These are phyloP conservation scores for Dinoponera quadriceps DNA, from an alignment of 1,140 invertebrate species.

Conservation along the genomic window DNA sequence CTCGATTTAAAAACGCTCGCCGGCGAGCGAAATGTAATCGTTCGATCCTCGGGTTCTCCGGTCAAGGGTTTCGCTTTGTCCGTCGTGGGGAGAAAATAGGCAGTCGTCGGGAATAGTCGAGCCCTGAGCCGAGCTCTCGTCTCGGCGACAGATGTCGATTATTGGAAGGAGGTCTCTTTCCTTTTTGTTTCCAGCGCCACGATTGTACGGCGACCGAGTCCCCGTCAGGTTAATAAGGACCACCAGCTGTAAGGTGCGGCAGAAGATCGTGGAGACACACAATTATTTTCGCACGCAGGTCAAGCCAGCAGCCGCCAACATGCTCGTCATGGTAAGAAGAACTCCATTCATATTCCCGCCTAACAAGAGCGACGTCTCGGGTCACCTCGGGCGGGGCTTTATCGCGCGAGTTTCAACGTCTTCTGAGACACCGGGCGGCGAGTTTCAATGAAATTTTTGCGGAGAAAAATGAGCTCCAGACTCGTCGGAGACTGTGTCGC, in stretches of 20 bases:
- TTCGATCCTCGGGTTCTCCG: background rate
- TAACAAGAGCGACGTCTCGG: background rate
- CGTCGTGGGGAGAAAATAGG: background rate
- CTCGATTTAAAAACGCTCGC: background rate
- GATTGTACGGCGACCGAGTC: slow-evolving; percentile 87
- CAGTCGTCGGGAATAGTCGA: background rate
- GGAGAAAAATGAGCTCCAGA: background rate
- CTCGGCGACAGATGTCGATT: slow-evolving; percentile 65
- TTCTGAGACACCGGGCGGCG: background rate
- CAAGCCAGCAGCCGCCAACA: slow-evolving; percentile 91
- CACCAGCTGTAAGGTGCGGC: slow-evolving; percentile 87
- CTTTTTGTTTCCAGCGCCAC: slow-evolving; percentile 84
- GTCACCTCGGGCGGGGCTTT: background rate
- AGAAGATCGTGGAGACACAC: slow-evolving; percentile 91
- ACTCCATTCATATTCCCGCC: slow-evolving; percentile 2
- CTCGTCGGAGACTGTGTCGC: background rate
- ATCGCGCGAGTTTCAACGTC: background rate
- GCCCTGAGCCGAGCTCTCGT: slow-evolving; percentile 7
- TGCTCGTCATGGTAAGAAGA: slow-evolving; percentile 91
- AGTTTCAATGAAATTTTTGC: background rate
- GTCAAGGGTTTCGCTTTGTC: slow-evolving; percentile 2
- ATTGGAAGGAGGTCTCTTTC: slow-evolving; percentile 51
- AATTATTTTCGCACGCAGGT: slow-evolving; percentile 92
- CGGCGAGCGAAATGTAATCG: background rate
- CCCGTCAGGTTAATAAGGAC: slow-evolving; percentile 87